These are phyloP conservation scores for Pseudomyrmex cubaensis DNA, from an alignment of 1,140 invertebrate genomes.

Conservation along the genomic window DNA sequence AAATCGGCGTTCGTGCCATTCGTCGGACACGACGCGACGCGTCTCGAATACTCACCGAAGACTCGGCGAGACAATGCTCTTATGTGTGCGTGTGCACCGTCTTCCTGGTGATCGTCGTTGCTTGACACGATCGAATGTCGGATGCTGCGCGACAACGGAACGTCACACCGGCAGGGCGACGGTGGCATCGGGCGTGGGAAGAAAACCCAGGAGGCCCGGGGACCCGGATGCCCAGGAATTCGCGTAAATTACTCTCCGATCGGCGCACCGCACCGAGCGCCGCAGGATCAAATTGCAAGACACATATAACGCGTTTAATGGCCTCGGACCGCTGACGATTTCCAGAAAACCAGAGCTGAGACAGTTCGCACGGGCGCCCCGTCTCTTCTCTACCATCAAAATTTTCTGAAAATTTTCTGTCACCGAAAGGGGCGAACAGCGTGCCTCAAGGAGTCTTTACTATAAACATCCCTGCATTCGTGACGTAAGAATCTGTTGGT, in stretches of 20 bases:
- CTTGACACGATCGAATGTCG: slow-evolving; percentile 30
- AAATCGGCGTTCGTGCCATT: not conserved
- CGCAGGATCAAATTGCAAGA: slow-evolving; percentile 82
- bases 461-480: slow-evolving; percentile 4
- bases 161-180: not conserved
- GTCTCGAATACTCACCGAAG: slow-evolving; percentile 27
- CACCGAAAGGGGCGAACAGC: slow-evolving; percentile 37
- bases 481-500: slow-evolving; percentile 38
- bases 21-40: not conserved
- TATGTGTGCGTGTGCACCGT: slow-evolving; percentile 23
- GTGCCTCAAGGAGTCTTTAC: not conserved
- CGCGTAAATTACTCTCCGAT: slow-evolving; percentile 80
- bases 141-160: slow-evolving; percentile 41
- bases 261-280: slow-evolving; percentile 73
- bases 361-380: slow-evolving; percentile 41
- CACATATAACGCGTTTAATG: slow-evolving; percentile 84
- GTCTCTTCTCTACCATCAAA: not conserved
- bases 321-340: slow-evolving; percentile 82
- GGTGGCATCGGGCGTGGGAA: slow-evolving; percentile 50
- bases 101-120: slow-evolving; percentile 19
- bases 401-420: slow-evolving; percentile 11
- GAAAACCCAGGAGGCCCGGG: slow-evolving; percentile 63
- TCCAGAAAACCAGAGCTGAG: slow-evolving; percentile 83
- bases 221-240: slow-evolving; percentile 71
- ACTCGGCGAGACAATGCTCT: slow-evolving; percentile 36